phyloP scores from a whole-genome alignment of 2,797 vertebrate species.

The Bradypodion pumilum region DNA sequence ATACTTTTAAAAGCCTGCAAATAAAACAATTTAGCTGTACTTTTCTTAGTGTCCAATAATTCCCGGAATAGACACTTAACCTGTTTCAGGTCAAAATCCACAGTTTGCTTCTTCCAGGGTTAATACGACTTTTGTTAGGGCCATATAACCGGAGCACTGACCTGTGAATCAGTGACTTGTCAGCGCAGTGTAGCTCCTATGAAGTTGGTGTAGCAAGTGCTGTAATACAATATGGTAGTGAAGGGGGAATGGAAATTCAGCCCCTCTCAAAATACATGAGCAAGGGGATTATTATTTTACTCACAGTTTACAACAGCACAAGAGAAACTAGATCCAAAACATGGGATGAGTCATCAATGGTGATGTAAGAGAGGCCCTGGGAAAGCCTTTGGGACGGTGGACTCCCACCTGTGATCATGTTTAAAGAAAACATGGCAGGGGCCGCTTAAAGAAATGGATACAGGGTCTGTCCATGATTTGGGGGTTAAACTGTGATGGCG shows the following conservation, averaged over 20 bases:
- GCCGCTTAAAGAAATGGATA: too few species aligned
- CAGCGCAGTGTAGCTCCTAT: conserved; percentile 37
- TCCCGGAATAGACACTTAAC: conserved; percentile 23
- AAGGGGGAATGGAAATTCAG: conserved; percentile 46
- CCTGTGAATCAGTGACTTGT: conserved; percentile 42
- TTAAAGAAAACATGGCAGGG: too few species aligned
- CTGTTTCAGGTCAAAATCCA: conserved; percentile 39
- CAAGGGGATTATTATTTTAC: conserved; percentile 43
- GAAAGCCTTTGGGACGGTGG: too few species aligned
- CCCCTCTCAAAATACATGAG: conserved; percentile 31
- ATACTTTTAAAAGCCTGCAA: background rate
- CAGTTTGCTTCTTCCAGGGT: conserved; percentile 29
- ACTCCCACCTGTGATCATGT: too few species aligned
- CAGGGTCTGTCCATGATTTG: too few species aligned
- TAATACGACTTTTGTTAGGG: conserved; percentile 49
- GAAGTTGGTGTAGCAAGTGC: background rate
- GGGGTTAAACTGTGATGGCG: too few species aligned
- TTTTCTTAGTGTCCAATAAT: conserved; percentile 42
- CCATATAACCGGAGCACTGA: conserved; percentile 12
- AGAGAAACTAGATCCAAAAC: conserved; percentile 8
- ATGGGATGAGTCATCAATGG: background rate
- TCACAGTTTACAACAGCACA: conserved; percentile 47
- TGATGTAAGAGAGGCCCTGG: background rate
- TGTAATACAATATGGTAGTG: conserved; percentile 46
- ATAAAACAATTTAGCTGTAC: conserved; percentile 44